phyloP scores from a whole-genome alignment of 2,797 vertebrate genomes.

The Simalia tracyae region DNA sequence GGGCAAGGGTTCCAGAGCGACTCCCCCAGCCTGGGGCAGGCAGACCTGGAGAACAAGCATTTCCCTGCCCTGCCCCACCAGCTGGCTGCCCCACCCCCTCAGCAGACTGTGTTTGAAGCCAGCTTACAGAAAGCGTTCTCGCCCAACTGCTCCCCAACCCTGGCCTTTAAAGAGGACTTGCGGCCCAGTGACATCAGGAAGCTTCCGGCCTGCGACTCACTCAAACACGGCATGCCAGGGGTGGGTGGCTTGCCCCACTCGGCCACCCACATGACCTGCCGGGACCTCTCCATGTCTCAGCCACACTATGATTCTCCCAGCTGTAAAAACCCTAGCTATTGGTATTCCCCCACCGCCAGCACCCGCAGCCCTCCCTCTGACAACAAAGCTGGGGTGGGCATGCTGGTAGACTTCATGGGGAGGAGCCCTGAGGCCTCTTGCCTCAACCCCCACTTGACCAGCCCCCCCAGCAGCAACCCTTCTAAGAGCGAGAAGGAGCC shows the following conservation, averaged over 20 bases:
- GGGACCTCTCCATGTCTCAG: constrained; percentile 86
- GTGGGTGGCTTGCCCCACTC: constrained; percentile 55
- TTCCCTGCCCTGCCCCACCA: constrained; percentile 81
- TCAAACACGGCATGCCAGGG: constrained; percentile 76
- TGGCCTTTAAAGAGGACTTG: constrained; percentile 80
- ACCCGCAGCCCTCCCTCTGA: constrained; percentile 85
- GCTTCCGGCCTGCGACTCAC: constrained; percentile 78
- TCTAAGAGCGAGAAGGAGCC: constrained; percentile 90
- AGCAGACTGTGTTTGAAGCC: constrained; percentile 76
- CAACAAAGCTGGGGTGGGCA: constrained; percentile 72
- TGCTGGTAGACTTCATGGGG: constrained; percentile 85
- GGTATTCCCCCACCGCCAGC: constrained; percentile 90
- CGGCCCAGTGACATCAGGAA: constrained; percentile 80
- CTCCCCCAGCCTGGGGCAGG: constrained; percentile 88
- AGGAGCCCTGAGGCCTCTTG: constrained; percentile 76
- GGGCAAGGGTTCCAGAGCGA: constrained; percentile 90
- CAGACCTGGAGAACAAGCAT: constrained; percentile 86
- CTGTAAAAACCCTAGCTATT: constrained; percentile 93
- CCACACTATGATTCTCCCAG: constrained; percentile 91
- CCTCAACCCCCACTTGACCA: constrained; percentile 81
- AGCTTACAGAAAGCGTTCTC: constrained; percentile 90
- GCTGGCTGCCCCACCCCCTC: constrained; percentile 71
- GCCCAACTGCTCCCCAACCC: constrained; percentile 89
- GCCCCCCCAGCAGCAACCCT: constrained; percentile 70
- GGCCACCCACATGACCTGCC: constrained; percentile 77